Evolutionary conservation across 2,113 vertebrate genomes (phyloP).

Genomic region (Edolisoma coerulescens): DNA sequence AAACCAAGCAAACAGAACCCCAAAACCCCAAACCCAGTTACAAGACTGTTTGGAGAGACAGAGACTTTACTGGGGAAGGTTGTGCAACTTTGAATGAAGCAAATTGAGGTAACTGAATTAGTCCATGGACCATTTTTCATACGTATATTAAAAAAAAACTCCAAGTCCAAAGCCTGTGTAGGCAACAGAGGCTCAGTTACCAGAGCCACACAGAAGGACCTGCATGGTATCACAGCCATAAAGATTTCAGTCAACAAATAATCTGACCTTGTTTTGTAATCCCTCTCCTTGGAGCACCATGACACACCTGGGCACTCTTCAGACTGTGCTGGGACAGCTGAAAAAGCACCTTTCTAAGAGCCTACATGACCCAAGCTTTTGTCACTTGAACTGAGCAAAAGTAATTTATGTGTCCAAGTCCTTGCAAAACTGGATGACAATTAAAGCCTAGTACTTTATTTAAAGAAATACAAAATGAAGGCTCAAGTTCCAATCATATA

Average conservation of each 20-base stretch:
- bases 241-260: neutral
- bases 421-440: neutral
- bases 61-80: neutral
- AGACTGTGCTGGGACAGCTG: neutral
- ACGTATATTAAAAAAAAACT: neutral
- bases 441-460: neutral
- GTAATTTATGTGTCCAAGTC: neutral
- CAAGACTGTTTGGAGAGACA: neutral
- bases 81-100: neutral
- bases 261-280: neutral
- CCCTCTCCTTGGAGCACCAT: neutral
- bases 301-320: neutral
- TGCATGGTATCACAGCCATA: fast-evolving
- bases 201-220: neutral
- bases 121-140: neutral
- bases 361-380: neutral
- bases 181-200: neutral
- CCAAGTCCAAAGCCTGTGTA: neutral
- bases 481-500: neutral
- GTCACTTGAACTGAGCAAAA: neutral
- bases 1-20: neutral
- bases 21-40: neutral
- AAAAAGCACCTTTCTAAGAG: neutral
- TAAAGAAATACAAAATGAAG: neutral
- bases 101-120: neutral